A percentile compares a stretch with the other conserved stretches of the same genome.
phyloP scores from a whole-genome alignment of 2,888 invertebrate genomes.

The Kuschelorhynchus macadamiae region DNA sequence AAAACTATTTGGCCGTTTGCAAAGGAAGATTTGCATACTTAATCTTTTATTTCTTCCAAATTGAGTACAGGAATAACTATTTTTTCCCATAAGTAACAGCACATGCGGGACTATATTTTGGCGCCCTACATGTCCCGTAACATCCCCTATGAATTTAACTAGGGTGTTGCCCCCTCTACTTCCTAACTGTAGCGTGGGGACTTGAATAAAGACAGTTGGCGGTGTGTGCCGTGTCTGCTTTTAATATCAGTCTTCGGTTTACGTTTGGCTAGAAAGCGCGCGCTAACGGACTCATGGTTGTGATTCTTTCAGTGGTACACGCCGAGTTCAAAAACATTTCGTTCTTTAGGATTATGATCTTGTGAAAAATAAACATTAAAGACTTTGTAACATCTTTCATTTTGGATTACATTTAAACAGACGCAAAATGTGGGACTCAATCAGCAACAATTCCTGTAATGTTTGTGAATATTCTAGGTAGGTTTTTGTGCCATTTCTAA shows the following conservation, averaged over 20 bases:
- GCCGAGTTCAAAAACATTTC: constrained; percentile 1
- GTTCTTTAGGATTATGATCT: constrained; percentile 33
- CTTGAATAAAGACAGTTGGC: constrained; percentile 47
- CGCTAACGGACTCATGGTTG: constrained; percentile 29
- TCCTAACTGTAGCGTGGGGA: constrained; percentile 49
- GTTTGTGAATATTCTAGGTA: constrained; percentile 69
- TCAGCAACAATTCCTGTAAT: constrained; percentile 64
- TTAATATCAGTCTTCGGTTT: constrained; percentile 27
- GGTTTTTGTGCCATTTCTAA: constrained; percentile 28
- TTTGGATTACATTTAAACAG: constrained; percentile 39
- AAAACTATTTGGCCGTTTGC: no score
- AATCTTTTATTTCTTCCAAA: no score
- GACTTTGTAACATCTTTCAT: constrained; percentile 30
- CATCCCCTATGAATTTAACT: constrained; percentile 51
- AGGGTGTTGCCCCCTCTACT: constrained; percentile 54
- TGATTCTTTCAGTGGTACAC: constrained; percentile 28
- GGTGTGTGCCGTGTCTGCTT: constrained; percentile 22
- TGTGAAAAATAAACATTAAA: constrained; percentile 24
- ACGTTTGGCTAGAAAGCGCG: constrained; percentile 8
- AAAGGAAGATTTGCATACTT: no score
- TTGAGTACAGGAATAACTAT: no score
- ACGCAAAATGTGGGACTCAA: constrained; percentile 64
- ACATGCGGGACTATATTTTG: constrained; percentile 48
- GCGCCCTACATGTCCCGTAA: constrained; percentile 53
- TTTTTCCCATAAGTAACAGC: constrained; percentile 40